Evolutionary conservation across 2,113 vertebrate genomes (phyloP), one percentile per base, ranked within the genome.

Genomic region (Caranx ignobilis): DNA sequence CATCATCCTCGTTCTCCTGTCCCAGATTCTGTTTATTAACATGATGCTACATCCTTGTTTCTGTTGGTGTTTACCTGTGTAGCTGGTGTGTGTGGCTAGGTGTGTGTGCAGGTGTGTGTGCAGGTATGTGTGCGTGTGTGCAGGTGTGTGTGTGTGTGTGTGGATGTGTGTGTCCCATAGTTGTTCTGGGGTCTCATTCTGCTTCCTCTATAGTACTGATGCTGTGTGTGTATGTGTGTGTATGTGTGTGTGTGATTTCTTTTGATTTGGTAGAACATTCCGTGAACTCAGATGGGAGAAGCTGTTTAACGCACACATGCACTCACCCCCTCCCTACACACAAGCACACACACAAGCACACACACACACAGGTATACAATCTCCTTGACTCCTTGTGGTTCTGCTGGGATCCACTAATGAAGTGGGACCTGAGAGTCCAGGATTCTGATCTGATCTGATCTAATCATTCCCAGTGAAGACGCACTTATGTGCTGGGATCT

Each of bases 61-160:
- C 91, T 92, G 80, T 93, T 86, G 89, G 92, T 91, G 90, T 94
- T 92, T 89, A 92, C 83, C 86, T 93, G 86, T 93, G 89, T 84
- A 84, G 65, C 79, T 80, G 81, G 71, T 47, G 66, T 32, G 60
- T 60, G 71, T 41, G 78, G 26, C 26, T 47, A 56, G 31, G 65
- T 47, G 66, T 34, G 79, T 52, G 75, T 15, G 78, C 35, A 75
- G 79, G 73, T 45, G 64, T 31, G 62, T 93, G 85, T 93, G 88
- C 82, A 67, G 43, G 66, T 32, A 56, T 60, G 74, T 50, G 81
- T 47, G 60, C n/a, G 61, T 47, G 71, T 21, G 79, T 43, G 76
- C 6, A 69, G 35, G 66, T 19, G 63, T 56, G 74, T 39, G 79
- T 54, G 76, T 16, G 54, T 69, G 66, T 68, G 34, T 15, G 73